A percentile compares a stretch with the other conserved stretches of the same genome.
phyloP scores from a whole-genome alignment of 2,113 vertebrate genomes.

The Aegypius monachus region DNA sequence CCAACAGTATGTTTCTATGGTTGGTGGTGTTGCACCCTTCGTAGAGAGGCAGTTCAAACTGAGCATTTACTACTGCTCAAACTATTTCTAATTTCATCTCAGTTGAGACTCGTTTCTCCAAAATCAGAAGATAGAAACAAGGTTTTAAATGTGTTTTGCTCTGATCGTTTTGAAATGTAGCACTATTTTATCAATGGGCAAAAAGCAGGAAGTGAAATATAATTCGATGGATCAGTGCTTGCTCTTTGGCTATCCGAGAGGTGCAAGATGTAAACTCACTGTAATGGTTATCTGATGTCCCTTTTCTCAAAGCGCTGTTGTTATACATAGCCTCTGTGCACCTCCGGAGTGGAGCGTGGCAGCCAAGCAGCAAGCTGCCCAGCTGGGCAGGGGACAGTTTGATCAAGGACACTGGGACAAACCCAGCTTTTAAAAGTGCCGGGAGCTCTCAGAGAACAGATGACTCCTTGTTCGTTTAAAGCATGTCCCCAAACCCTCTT shows the following conservation, averaged over 20 bases:
- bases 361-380: background rate
- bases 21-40: background rate
- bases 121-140: background rate
- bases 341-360: background rate
- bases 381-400: background rate
- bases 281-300: background rate
- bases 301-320: background rate
- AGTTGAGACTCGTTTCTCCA: background rate
- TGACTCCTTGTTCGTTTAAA: background rate
- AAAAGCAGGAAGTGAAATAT: conserved; percentile 6
- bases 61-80: background rate
- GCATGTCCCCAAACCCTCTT: background rate
- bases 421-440: background rate
- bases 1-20: background rate
- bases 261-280: background rate
- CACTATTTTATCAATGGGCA: background rate
- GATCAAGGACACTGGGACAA: conserved; percentile 25
- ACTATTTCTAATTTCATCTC: background rate
- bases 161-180: background rate
- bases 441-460: background rate
- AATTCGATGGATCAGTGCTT: background rate
- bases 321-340: background rate
- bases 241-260: background rate
- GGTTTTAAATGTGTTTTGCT: background rate
- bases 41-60: background rate